Conservation (phyloP, 2,888 invertebrate species). For the Sarcophaga carnaria region DNA sequence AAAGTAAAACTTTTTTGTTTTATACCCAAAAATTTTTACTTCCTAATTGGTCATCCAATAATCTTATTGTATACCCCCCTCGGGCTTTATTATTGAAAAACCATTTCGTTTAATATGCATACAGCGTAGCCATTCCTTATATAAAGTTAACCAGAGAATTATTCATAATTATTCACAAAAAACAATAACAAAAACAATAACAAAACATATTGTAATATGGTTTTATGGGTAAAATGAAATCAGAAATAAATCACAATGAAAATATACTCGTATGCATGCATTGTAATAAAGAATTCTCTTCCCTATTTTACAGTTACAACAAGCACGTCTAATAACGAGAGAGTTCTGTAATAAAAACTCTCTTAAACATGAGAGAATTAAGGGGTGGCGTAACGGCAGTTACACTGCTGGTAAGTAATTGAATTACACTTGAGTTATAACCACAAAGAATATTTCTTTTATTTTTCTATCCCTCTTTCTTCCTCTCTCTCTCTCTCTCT, state of each 20-base stretch:
- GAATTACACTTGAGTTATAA: constrained; percentile 53
- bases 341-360: constrained; percentile 6
- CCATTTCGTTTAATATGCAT: constrained; percentile 58
- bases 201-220: background rate
- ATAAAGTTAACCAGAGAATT: constrained; percentile 26
- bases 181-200: background rate
- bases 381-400: constrained; percentile 53
- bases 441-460: background rate
- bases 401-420: constrained; percentile 70
- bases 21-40: constrained; percentile 64
- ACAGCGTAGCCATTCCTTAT: constrained; percentile 54
- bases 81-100: constrained; percentile 11
- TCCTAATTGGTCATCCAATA: constrained; percentile 74
- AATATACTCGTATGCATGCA: background rate
- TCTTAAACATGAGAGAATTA: constrained; percentile 61
- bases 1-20: constrained; percentile 56
- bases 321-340: background rate
- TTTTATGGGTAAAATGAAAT: constrained; percentile 19
- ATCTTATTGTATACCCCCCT: background rate
- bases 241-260: constrained; percentile 23
- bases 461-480: background rate
- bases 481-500: background rate
- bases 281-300: constrained; percentile 24
- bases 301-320: constrained; percentile 13
- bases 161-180: constrained; percentile 32